Percentiles rank a stretch among this genome's conserved stretches.
Conservation (phyloP, 2,888 invertebrate species). For the Adelognathus sp. region DNA sequence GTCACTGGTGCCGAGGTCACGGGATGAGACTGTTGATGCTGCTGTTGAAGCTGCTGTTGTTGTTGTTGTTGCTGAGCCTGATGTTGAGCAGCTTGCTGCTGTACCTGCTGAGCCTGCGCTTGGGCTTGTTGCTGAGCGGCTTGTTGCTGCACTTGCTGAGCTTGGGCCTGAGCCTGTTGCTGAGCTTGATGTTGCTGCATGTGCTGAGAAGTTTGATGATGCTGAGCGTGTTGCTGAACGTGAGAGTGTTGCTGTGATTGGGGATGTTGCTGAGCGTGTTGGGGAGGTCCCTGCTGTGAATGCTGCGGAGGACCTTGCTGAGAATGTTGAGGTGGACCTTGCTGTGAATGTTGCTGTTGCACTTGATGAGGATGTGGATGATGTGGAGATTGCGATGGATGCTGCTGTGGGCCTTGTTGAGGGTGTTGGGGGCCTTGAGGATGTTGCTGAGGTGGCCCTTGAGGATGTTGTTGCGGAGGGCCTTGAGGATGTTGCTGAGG, state of each 20-base stretch:
- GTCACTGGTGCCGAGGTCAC: conserved; percentile 58
- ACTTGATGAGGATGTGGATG: conserved; percentile 64
- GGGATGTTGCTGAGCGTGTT: conserved; percentile 72
- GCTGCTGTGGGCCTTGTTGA: conserved; percentile 67
- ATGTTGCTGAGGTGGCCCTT: conserved; percentile 27
- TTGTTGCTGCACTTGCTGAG: conserved; percentile 34
- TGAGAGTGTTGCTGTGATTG: conserved; percentile 52
- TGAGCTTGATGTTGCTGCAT: conserved; percentile 69
- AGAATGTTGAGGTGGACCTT: conserved; percentile 44
- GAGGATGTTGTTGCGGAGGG: conserved; percentile 44
- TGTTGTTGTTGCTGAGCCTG: conserved; percentile 75
- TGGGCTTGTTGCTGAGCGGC: conserved; percentile 49
- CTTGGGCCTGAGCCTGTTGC: conserved; percentile 64
- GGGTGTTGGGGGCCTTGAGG: conserved; percentile 65
- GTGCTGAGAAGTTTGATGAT: conserved; percentile 77
- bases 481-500: conserved; percentile 45
- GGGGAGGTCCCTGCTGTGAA: conserved; percentile 58
- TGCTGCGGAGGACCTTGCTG: conserved; percentile 41
- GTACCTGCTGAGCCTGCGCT: conserved; percentile 62
- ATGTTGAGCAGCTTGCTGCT: conserved; percentile 63
- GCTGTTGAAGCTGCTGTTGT: conserved; percentile 72
- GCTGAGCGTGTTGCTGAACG: conserved; percentile 71
- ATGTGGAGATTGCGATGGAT: conserved; percentile 75
- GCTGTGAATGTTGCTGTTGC: conserved; percentile 41
- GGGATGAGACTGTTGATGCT: conserved; percentile 59